Conservation (phyloP, 1,140 invertebrate species). For the Heliconius nattereri region DNA sequence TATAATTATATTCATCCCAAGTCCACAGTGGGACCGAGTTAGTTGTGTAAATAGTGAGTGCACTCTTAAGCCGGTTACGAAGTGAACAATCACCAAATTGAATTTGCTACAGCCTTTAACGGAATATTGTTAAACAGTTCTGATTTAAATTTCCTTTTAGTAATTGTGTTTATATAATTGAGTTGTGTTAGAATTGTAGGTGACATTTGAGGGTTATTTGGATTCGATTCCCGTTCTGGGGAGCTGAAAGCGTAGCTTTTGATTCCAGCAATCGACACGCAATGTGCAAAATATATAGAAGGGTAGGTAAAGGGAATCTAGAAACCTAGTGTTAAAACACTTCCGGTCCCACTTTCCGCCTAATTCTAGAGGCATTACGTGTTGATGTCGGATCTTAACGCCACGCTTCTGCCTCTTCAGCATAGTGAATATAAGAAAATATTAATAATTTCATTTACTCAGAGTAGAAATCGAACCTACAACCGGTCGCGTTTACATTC, state of each 20-base stretch:
- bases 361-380: too few species aligned
- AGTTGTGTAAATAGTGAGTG: slow-evolving; percentile 34
- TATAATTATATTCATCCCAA: slow-evolving; percentile 2
- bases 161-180: slow-evolving; percentile 4
- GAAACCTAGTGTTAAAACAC: too few species aligned
- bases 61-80: slow-evolving; percentile 30
- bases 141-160: slow-evolving; percentile 17
- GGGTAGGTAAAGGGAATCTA: background rate
- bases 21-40: slow-evolving; percentile 24
- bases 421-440: too few species aligned
- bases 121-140: slow-evolving; percentile 18
- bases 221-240: background rate
- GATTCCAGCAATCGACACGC: too few species aligned
- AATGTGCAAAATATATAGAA: too few species aligned
- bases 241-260: background rate
- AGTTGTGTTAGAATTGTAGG: background rate
- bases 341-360: too few species aligned
- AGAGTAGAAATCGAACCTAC: too few species aligned
- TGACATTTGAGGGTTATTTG: background rate
- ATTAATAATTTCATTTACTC: too few species aligned
- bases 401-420: too few species aligned
- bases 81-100: slow-evolving; percentile 31
- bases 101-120: slow-evolving; percentile 22
- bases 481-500: too few species aligned
- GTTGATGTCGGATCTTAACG: too few species aligned